Evolutionary conservation across 1,140 invertebrate species (phyloP).

Genomic region (Heliconius eleuchia): DNA sequence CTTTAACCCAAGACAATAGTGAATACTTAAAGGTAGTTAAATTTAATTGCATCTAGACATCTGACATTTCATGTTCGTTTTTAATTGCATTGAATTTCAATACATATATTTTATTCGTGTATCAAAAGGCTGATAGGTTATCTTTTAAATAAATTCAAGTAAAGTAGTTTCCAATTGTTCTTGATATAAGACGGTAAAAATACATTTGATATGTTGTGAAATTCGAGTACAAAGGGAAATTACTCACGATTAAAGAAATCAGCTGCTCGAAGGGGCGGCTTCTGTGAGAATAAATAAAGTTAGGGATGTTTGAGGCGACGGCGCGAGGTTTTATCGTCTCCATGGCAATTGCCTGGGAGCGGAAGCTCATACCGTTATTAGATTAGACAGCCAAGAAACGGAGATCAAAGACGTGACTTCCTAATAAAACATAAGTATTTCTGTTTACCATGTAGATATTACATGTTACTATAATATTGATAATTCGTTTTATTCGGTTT

Average conservation of each 20-base stretch:
- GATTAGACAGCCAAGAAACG: constrained; percentile 42
- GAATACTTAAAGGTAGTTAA: not conserved
- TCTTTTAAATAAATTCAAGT: constrained; percentile 3
- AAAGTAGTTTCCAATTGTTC: not conserved
- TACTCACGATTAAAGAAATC: constrained; percentile 62
- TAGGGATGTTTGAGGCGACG: constrained; percentile 53
- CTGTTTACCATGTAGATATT: constrained; percentile 40
- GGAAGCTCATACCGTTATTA: constrained; percentile 49
- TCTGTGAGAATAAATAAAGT: constrained; percentile 57
- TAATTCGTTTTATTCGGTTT: constrained; percentile 44
- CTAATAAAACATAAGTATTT: constrained; percentile 46
- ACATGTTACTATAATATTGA: constrained; percentile 30
- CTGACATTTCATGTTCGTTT: not conserved
- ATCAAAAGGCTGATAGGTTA: not conserved
- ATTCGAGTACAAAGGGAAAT: constrained; percentile 35
- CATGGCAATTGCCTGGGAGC: constrained; percentile 57
- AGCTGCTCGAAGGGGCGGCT: constrained; percentile 60
- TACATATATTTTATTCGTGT: not conserved
- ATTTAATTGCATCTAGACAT: not conserved
- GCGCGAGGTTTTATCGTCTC: constrained; percentile 50
- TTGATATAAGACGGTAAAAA: constrained; percentile 8
- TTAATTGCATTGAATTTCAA: not conserved
- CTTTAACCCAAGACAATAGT: not conserved
- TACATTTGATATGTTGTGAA: constrained; percentile 23
- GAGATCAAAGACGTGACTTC: constrained; percentile 45